phyloP scores from a whole-genome alignment of 2,888 invertebrate genomes.

The Clitarchus hookeri region DNA sequence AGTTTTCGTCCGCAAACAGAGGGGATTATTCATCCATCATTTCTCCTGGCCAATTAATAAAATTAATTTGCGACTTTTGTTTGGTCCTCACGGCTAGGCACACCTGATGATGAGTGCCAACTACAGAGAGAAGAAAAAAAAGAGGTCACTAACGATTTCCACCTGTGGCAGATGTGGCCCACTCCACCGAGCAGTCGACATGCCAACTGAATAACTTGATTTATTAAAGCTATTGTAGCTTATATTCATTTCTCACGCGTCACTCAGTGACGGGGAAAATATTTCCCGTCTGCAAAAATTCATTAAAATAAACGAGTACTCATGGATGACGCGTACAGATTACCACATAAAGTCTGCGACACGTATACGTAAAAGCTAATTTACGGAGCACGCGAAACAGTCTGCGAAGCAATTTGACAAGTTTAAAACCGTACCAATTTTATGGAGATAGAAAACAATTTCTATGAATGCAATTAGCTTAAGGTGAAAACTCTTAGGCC shows the following conservation, averaged over 20 bases:
- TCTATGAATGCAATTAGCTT: no score
- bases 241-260: background rate
- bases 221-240: background rate
- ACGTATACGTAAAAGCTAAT: no score
- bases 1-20: background rate
- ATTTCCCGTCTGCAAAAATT: background rate
- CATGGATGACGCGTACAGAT: no score
- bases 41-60: background rate
- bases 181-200: background rate
- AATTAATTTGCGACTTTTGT: conserved; percentile 14
- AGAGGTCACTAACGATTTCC: background rate
- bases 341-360: no score
- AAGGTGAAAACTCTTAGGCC: no score
- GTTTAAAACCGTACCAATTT: no score
- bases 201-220: background rate
- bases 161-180: conserved; percentile 7
- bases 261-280: background rate
- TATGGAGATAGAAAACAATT: no score
- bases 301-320: background rate
- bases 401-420: no score
- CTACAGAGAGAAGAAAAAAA: background rate
- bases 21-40: background rate
- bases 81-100: background rate
- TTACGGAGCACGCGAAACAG: no score
- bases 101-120: conserved; percentile 6